A percentile compares a stretch with the other conserved stretches of the same genome.
Conservation (phyloP, 2,797 vertebrate species). For the Gadopsis marmoratus region DNA sequence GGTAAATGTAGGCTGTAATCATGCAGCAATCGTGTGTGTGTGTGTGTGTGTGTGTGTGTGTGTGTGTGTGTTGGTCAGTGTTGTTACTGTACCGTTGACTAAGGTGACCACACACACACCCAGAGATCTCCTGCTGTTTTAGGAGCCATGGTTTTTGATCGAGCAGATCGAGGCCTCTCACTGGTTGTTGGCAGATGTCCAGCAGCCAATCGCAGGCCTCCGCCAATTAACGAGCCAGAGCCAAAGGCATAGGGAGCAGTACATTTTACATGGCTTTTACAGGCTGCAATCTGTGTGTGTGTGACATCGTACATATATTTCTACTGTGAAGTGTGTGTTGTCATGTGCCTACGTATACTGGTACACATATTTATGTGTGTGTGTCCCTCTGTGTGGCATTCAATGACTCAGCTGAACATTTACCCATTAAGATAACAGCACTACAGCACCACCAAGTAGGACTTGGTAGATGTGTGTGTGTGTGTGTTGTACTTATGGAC, state of each 20-base stretch:
- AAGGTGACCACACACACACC: constrained; percentile 64
- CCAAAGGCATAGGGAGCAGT: constrained; percentile 11
- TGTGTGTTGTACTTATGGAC: constrained; percentile 12
- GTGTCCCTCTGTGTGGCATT: not conserved
- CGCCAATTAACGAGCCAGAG: constrained; percentile 65
- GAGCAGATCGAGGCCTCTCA: constrained; percentile 69
- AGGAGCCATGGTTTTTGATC: constrained; percentile 59
- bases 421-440: constrained; percentile 41
- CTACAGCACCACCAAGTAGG: constrained; percentile 26
- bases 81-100: constrained; percentile 33
- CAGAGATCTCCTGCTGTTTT: constrained; percentile 68
- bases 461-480: constrained; percentile 1
- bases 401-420: constrained; percentile 35
- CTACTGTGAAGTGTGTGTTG: constrained; percentile 8
- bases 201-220: constrained; percentile 74
- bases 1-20: constrained; percentile 62
- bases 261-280: constrained; percentile 47
- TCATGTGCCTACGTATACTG: no score
- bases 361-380: no score
- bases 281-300: constrained; percentile 29
- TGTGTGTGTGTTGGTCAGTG: constrained; percentile 40
- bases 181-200: constrained; percentile 76
- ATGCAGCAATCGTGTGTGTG: constrained; percentile 38
- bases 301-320: not conserved
- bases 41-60: constrained; percentile 39